Conservation (phyloP, 1,140 invertebrate species). For the Monochamus saltuarius region DNA sequence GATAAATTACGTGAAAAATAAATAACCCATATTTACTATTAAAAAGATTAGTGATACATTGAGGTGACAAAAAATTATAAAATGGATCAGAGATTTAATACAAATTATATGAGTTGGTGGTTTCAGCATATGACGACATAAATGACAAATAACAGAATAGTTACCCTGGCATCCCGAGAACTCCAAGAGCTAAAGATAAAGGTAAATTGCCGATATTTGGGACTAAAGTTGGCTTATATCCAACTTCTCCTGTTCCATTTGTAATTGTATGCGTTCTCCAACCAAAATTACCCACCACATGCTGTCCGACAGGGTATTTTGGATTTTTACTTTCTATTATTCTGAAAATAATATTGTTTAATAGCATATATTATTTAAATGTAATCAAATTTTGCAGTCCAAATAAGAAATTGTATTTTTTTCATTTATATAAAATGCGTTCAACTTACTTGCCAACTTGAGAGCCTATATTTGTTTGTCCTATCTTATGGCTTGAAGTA, state of each 20-base stretch:
- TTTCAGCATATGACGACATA: background rate
- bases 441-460: conserved; percentile 26
- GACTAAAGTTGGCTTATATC: conserved; percentile 29
- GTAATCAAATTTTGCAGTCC: too few relatives aligned
- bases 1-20: background rate
- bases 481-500: conserved; percentile 31
- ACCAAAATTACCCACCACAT: conserved; percentile 57
- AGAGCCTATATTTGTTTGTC: conserved; percentile 21
- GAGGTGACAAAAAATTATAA: too few relatives aligned
- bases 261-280: conserved; percentile 60
- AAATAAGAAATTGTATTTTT: too few relatives aligned
- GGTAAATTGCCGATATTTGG: conserved; percentile 55
- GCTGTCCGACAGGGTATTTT: conserved; percentile 54
- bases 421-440: too few relatives aligned
- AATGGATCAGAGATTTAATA: too few relatives aligned
- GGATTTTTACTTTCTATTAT: conserved; percentile 54
- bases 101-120: background rate
- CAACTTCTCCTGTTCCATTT: background rate
- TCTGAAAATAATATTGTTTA: conserved; percentile 22
- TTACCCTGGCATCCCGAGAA: conserved; percentile 41
- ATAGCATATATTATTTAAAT: background rate
- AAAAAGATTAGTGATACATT: too few relatives aligned
- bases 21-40: too few relatives aligned
- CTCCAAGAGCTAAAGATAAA: conserved; percentile 48
- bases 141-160: background rate